These are phyloP conservation scores for Xylota sylvarum DNA, from an alignment of 2,888 invertebrate genomes.

Conservation along the genomic window DNA sequence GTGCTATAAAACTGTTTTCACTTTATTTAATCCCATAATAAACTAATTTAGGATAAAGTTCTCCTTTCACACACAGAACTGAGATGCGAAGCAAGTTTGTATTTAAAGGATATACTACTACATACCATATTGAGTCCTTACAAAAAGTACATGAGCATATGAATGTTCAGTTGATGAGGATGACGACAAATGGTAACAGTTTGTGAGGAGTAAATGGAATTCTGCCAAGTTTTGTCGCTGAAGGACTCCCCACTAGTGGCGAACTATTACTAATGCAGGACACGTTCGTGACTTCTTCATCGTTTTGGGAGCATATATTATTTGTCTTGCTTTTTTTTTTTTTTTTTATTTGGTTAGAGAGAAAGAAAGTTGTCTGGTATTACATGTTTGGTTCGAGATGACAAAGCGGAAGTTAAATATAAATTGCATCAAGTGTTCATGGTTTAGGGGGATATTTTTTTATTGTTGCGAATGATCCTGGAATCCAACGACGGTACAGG, in stretches of 20 bases:
- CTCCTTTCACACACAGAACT: conserved; percentile 38
- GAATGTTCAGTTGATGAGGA: conserved; percentile 28
- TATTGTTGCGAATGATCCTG: not conserved
- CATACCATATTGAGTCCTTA: conserved; percentile 55
- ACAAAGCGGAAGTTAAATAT: conserved; percentile 42
- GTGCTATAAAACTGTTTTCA: conserved; percentile 73
- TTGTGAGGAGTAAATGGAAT: conserved; percentile 37
- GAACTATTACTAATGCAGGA: conserved; percentile 41
- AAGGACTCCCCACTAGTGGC: conserved; percentile 11
- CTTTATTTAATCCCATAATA: conserved; percentile 75
- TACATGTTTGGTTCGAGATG: conserved; percentile 12
- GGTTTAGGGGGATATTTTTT: not conserved
- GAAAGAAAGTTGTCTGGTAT: not conserved
- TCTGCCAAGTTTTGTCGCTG: conserved; percentile 33
- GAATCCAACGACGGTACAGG: not conserved
- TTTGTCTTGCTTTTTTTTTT: conserved; percentile 9
- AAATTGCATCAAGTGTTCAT: conserved; percentile 38
- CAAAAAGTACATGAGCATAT: conserved; percentile 58
- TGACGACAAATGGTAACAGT: conserved; percentile 13
- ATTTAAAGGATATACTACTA: conserved; percentile 44
- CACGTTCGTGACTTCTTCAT: conserved; percentile 58
- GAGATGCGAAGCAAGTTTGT: conserved; percentile 55
- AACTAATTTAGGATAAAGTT: conserved; percentile 70
- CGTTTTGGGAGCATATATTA: conserved; percentile 30
- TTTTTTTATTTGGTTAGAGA: not conserved